Evolutionary conservation across 2,888 invertebrate genomes (phyloP).

Genomic region (Hydroisotoma schaefferi): DNA sequence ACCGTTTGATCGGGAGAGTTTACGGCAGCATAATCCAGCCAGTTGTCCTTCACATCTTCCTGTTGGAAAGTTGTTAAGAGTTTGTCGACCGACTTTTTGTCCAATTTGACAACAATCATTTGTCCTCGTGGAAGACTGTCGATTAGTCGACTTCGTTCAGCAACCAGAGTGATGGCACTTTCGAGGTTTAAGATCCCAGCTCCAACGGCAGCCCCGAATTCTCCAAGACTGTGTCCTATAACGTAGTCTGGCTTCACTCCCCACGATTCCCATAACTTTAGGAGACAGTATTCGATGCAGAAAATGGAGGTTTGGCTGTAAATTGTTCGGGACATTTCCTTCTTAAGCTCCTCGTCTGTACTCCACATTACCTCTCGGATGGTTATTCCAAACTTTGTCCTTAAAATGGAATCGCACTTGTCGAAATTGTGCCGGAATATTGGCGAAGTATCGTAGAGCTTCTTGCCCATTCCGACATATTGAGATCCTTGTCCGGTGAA

Average conservation of each 20-base stretch:
- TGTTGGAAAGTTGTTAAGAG: neutral
- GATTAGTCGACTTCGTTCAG: constrained; percentile 21
- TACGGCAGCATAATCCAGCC: constrained; percentile 34
- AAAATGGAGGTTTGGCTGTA: constrained; percentile 31
- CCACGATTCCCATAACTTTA: constrained; percentile 21
- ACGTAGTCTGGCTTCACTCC: constrained; percentile 27
- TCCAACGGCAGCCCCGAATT: constrained; percentile 27
- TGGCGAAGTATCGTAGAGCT: constrained; percentile 3
- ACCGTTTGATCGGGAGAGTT: constrained; percentile 37
- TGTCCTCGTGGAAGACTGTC: constrained; percentile 16
- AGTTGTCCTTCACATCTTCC: neutral
- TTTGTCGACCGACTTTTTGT: neutral
- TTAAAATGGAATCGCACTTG: constrained; percentile 7
- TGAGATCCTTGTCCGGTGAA: constrained; percentile 32
- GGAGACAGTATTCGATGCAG: constrained; percentile 23
- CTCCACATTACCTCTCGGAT: constrained; percentile 16
- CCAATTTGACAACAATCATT: constrained; percentile 15
- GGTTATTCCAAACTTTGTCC: neutral
- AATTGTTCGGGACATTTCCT: constrained; percentile 9
- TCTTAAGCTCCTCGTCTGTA: neutral
- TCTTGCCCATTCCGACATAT: constrained; percentile 17
- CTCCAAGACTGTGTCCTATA: constrained; percentile 34
- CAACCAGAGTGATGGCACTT: constrained; percentile 28
- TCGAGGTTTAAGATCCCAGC: constrained; percentile 20
- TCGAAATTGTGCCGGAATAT: constrained; percentile 24